Evolutionary conservation across 2,797 vertebrate genomes (phyloP).

Genomic region (Sebastes jordani): DNA sequence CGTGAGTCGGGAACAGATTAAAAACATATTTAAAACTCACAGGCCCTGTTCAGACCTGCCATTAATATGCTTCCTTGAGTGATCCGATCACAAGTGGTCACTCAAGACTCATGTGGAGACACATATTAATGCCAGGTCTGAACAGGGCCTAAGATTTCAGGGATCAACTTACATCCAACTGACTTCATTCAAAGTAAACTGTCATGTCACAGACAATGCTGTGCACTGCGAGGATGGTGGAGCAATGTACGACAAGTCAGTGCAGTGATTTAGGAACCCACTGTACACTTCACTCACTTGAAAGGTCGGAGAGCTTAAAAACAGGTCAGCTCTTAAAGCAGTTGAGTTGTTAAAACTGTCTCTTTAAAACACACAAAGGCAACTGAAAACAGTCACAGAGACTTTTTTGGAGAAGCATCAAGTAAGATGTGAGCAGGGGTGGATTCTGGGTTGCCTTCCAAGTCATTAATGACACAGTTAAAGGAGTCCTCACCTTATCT

Average conservation of each 20-base stretch:
- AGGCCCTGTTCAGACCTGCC: too few species aligned
- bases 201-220: neutral
- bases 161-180: neutral
- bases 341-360: neutral
- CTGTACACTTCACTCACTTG: neutral
- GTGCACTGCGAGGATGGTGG: neutral
- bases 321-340: constrained; percentile 41
- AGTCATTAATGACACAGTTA: constrained; percentile 2
- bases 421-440: constrained; percentile 1
- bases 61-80: too few species aligned
- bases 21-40: constrained; percentile 6
- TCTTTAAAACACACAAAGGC: constrained; percentile 44
- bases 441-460: neutral
- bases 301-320: constrained; percentile 18
- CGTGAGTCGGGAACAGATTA: neutral
- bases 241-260: constrained; percentile 23
- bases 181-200: neutral
- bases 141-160: neutral
- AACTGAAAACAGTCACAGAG: constrained; percentile 23
- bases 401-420: constrained; percentile 13
- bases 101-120: too few species aligned
- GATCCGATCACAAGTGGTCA: too few species aligned
- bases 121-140: too few species aligned
- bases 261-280: constrained; percentile 4
- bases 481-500: neutral